Conservation (phyloP, 2,888 invertebrate genomes). For the Camponotus fellah region DNA sequence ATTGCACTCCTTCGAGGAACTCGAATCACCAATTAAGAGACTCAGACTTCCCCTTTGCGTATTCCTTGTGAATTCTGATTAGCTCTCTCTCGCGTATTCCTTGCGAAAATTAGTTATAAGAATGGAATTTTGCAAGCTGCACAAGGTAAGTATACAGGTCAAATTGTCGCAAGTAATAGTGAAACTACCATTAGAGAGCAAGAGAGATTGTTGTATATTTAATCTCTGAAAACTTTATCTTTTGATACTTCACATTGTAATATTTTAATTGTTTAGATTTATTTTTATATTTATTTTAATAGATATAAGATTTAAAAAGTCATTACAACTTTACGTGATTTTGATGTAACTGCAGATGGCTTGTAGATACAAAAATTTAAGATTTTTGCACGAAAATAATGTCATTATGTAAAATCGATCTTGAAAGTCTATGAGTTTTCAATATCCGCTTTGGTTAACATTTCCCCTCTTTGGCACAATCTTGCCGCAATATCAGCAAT, state of each 20-base stretch:
- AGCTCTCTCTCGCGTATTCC: background rate
- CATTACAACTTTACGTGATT: background rate
- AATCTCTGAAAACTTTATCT: background rate
- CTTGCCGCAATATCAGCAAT: slow-evolving; percentile 43
- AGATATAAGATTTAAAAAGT: background rate
- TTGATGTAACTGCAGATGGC: background rate
- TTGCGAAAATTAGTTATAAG: background rate
- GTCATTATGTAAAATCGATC: slow-evolving; percentile 17
- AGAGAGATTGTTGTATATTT: background rate
- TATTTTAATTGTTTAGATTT: background rate
- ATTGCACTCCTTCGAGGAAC: slow-evolving; percentile 7
- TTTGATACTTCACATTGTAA: background rate
- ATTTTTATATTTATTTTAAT: background rate
- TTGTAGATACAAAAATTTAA: background rate
- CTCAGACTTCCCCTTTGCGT: background rate
- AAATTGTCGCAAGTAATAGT: background rate
- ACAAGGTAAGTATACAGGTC: background rate
- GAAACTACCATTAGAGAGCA: background rate
- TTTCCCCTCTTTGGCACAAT: slow-evolving; percentile 38
- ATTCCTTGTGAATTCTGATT: slow-evolving; percentile 21
- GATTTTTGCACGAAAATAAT: slow-evolving; percentile 1
- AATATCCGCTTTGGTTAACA: slow-evolving; percentile 44
- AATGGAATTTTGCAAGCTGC: background rate
- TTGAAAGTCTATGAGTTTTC: slow-evolving; percentile 2
- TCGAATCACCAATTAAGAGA: slow-evolving; percentile 30